These are phyloP conservation scores for Chydorus sphaericus DNA, from an alignment of 2,888 invertebrate species.

Conservation along the genomic window DNA sequence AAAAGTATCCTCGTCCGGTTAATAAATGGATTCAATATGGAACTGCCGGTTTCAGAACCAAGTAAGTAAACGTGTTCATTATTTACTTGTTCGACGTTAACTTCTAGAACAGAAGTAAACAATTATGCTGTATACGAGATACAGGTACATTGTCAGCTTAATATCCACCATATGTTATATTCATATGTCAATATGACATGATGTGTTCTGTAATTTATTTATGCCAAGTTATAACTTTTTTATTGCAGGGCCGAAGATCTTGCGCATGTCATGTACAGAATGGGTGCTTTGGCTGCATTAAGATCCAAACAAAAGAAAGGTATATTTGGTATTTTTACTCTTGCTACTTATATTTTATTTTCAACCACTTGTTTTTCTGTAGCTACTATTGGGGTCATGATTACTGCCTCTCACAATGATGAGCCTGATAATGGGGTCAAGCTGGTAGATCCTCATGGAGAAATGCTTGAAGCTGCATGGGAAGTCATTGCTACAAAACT, in stretches of 20 bases:
- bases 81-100: background rate
- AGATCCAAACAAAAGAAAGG: slow-evolving; percentile 70
- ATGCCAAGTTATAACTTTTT: no score
- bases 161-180: no score
- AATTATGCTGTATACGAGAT: no score
- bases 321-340: slow-evolving; percentile 24
- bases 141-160: no score
- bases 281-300: slow-evolving; percentile 82
- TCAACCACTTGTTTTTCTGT: background rate
- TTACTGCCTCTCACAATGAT: slow-evolving; percentile 97
- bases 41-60: slow-evolving; percentile 36
- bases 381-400: slow-evolving; percentile 88
- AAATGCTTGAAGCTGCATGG: slow-evolving; percentile 90
- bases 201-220: no score
- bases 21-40: slow-evolving; percentile 29
- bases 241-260: slow-evolving; percentile 60
- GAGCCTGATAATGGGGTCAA: slow-evolving; percentile 94
- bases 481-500: slow-evolving; percentile 74
- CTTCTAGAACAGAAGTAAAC: no score
- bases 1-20: slow-evolving; percentile 11
- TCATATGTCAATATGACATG: no score
- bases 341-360: background rate
- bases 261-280: slow-evolving; percentile 83
- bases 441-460: slow-evolving; percentile 85
- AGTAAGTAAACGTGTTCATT: slow-evolving; percentile 24